Percentiles rank a stretch among this genome's conserved stretches.
Conservation (phyloP, 2,113 vertebrate species). For the Trematomus loennbergii region DNA sequence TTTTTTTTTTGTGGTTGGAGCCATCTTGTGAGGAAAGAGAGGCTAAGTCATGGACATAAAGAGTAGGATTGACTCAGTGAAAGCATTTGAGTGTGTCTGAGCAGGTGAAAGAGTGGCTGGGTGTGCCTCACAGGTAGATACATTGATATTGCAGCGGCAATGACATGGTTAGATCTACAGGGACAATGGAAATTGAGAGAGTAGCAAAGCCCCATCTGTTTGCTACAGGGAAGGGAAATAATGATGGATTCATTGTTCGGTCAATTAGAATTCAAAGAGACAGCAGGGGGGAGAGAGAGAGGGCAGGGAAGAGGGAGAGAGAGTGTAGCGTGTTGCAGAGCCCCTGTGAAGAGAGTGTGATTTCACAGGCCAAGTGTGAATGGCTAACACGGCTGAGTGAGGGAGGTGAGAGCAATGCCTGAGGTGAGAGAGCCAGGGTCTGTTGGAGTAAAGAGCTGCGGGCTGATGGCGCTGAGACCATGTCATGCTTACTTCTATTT, state of each 20-base stretch:
- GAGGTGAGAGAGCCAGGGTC: slow-evolving; percentile 58
- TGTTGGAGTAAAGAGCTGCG: slow-evolving; percentile 31
- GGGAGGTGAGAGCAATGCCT: slow-evolving; percentile 66
- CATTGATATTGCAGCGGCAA: slow-evolving; percentile 25
- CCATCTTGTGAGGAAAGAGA: not conserved
- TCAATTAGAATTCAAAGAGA: slow-evolving; percentile 64
- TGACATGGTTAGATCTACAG: slow-evolving; percentile 45
- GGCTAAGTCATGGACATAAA: not conserved
- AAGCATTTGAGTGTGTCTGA: slow-evolving; percentile 12
- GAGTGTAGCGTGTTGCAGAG: slow-evolving; percentile 53
- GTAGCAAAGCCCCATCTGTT: slow-evolving; percentile 61
- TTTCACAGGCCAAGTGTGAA: slow-evolving; percentile 81
- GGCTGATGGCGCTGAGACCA: slow-evolving; percentile 6
- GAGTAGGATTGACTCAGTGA: not conserved
- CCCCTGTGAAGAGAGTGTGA: slow-evolving; percentile 75
- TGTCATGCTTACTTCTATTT: not conserved
- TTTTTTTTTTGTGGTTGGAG: not conserved
- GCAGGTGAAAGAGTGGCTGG: slow-evolving; percentile 18
- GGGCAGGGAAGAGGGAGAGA: slow-evolving; percentile 16
- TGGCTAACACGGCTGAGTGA: slow-evolving; percentile 73
- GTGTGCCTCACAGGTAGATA: slow-evolving; percentile 26
- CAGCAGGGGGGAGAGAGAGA: slow-evolving; percentile 15
- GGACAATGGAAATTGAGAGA: slow-evolving; percentile 46
- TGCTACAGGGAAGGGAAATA: slow-evolving; percentile 54
- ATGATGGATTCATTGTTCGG: slow-evolving; percentile 51